Percentiles rank a stretch among this genome's conserved stretches.
phyloP scores from a whole-genome alignment of 2,113 vertebrate genomes.

The Alosa alosa region DNA sequence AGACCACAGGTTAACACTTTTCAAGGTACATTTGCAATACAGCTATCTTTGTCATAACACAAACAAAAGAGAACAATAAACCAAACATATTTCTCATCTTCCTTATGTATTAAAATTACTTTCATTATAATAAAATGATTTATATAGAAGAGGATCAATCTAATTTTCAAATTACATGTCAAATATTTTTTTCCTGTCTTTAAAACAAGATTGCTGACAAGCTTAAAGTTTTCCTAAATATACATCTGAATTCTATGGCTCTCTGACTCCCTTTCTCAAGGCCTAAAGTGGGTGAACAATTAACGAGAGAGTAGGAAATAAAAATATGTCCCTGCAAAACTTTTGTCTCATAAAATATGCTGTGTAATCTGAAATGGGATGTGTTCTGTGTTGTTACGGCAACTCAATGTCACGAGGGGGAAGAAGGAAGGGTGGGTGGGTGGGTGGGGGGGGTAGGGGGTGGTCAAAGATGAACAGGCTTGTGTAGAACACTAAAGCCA shows the following conservation, averaged over 20 bases:
- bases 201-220: constrained; percentile 15
- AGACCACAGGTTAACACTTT: constrained; percentile 64
- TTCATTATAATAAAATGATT: constrained; percentile 63
- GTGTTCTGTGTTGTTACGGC: constrained; percentile 58
- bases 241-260: constrained; percentile 65
- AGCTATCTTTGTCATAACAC: constrained; percentile 60
- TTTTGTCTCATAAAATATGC: constrained; percentile 34
- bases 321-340: constrained; percentile 56
- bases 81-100: constrained; percentile 32
- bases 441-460: background rate
- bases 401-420: constrained; percentile 25
- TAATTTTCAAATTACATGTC: constrained; percentile 59
- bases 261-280: constrained; percentile 64
- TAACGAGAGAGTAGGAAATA: constrained; percentile 61
- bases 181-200: constrained; percentile 8
- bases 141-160: constrained; percentile 63
- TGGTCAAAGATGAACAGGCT: background rate
- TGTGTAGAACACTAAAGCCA: background rate
- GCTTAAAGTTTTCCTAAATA: constrained; percentile 56
- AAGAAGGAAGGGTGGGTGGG: background rate
- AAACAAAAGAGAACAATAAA: constrained; percentile 51
- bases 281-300: constrained; percentile 63
- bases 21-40: constrained; percentile 62
- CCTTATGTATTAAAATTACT: constrained; percentile 56
- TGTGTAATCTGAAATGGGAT: constrained; percentile 29